These are phyloP conservation scores for Pseudocheirus occidentalis DNA, from an alignment of 2,797 vertebrate genomes.

Conservation along the genomic window DNA sequence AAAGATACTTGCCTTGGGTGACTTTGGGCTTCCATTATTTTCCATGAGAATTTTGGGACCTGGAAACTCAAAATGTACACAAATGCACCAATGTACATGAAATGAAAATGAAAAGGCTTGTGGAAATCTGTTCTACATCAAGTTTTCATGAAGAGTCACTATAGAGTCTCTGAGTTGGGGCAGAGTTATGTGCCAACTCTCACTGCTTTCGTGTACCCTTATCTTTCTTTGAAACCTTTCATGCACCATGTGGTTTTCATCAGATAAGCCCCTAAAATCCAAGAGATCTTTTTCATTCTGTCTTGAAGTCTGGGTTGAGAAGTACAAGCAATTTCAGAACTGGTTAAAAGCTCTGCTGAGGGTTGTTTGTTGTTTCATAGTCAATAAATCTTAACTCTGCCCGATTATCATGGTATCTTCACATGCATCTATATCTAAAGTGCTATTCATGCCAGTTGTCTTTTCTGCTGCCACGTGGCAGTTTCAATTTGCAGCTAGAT, in stretches of 20 bases:
- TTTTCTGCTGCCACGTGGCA: not conserved
- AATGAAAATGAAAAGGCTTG: conserved; percentile 25
- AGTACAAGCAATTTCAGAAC: not conserved
- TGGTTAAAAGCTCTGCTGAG: not conserved
- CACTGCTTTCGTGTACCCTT: not conserved
- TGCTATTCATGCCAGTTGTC: not conserved
- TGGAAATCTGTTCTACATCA: not conserved
- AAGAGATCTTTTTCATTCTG: not conserved
- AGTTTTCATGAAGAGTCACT: not conserved
- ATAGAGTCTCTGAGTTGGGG: not conserved
- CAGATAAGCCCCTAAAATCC: not conserved
- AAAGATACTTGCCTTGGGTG: not conserved
- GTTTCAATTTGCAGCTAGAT: not conserved
- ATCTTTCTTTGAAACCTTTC: conserved; percentile 20
- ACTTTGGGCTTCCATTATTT: not conserved
- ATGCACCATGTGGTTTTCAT: not conserved
- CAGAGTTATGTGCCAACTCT: not conserved
- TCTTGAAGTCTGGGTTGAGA: not conserved
- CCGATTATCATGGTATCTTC: not conserved
- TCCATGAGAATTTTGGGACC: not conserved
- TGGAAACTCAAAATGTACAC: conserved; percentile 21
- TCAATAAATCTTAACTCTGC: conserved; percentile 34
- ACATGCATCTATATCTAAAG: not conserved
- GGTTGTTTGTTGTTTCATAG: conserved; percentile 5
- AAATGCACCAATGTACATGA: not conserved